Evolutionary conservation across 1,140 invertebrate species (phyloP).

Genomic region (Bursaphelenchus mucronatus): DNA sequence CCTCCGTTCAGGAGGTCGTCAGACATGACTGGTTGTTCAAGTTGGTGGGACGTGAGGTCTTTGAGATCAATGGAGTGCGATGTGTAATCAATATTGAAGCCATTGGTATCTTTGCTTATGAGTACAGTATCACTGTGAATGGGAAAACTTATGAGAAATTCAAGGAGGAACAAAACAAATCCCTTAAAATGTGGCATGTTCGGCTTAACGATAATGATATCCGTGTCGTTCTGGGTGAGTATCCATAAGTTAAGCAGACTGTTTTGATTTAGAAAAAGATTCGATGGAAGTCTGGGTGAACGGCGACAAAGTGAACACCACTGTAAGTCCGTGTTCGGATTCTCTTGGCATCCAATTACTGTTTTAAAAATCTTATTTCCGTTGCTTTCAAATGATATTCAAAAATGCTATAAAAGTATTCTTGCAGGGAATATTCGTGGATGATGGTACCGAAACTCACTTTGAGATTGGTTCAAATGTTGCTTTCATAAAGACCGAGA

Average conservation of each 20-base stretch:
- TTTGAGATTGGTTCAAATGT: conserved; percentile 66
- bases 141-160: conserved; percentile 75
- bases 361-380: conserved; percentile 5
- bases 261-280: conserved; percentile 69
- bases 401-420: neutral
- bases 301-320: conserved; percentile 69
- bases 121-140: conserved; percentile 69
- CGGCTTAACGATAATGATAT: conserved; percentile 62
- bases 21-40: conserved; percentile 81
- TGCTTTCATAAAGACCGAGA: conserved; percentile 67
- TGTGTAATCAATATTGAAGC: conserved; percentile 72
- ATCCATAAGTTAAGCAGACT: neutral
- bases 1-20: conserved; percentile 69
- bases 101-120: conserved; percentile 73
- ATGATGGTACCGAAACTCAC: conserved; percentile 76
- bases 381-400: neutral
- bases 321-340: conserved; percentile 62
- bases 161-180: conserved; percentile 71
- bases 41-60: conserved; percentile 72
- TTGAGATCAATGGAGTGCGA: conserved; percentile 65
- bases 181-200: conserved; percentile 69
- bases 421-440: conserved; percentile 72
- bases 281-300: conserved; percentile 75
- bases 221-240: conserved; percentile 71
- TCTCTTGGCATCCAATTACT: neutral